Evolutionary conservation across 2,888 invertebrate genomes (phyloP), one percentile per base, ranked within the genome.

Genomic region (Acrocyrtus sp.): DNA sequence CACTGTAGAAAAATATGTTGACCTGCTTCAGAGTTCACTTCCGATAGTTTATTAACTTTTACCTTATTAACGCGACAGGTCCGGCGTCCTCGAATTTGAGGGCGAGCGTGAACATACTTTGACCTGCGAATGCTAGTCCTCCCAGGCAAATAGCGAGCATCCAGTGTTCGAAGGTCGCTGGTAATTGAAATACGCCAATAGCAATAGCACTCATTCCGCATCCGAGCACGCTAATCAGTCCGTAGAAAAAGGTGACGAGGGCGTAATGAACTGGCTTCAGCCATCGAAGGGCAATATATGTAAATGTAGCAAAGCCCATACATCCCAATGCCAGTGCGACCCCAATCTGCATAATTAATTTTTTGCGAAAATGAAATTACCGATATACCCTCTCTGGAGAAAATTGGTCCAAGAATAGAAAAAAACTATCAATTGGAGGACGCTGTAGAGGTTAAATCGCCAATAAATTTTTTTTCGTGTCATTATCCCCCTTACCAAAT

Each of bases 81-180:
- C 80, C 80, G 5, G 80, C 78, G 26, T 78, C 67, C 48, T 78
- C 78, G 62, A 67, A 77, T 41, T 78, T 78, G 2, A 80, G 58
- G 12, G 78, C 77, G 2, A 76, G 47, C 8, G 78, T 80, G 47
- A 80, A 74, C 22, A 74, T 60, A 56, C 72, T 68, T 48, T 79
- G 79, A 17, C 76, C 75, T 6, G 67, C 69, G 43, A 78, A 79
- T 3, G 79, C 74, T 15, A 79, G 39, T 29, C 63, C 47, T n/a
- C 72, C 78, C 4, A 79, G 45, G 3, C 61, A 63, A 50, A 72
- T 47, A 2, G 75, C 79, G 1, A 78, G 58, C 10, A 72, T 27
- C 79, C 78, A 78, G 34, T 79, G 74, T 21, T 68, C 48, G 0
- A 43, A 21, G 0, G 73, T 74, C 17, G 53, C 34, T 2, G 79